Base-by-base conservation (phyloP, 2,888 invertebrate species). In the Acrobasis consociella region DNA sequence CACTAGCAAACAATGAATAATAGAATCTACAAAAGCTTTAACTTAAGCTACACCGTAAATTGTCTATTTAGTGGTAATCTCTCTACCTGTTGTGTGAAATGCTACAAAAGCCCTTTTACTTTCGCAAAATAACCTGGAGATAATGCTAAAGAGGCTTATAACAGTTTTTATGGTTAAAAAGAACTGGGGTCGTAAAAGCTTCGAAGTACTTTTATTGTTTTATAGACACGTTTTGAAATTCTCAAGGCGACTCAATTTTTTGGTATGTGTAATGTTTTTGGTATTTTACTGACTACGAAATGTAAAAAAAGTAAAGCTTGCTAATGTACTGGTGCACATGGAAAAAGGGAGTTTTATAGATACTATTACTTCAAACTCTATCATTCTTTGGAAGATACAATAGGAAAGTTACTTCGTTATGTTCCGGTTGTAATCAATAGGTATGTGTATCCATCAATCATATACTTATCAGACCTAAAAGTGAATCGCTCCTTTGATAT, bases 101-200 rank as follows among this genome's bases (percentile, higher is more conserved):
- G 15, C 39, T 16, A 39, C 39, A 55, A 55, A 55, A 39, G 16
- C 55, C 56, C 42, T 56, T 56, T 56, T 56, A 56, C 56, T 56
- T 56, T 56, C 56, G 42, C 39, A 46, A 42, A 56, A 46, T 22
- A 56, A 16, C 46, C 42, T 46, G 17, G 8, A 56, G 42, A 16
- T 39, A 55, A 55, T 39, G 38, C 13, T 55, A 55, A 55, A 55
- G 37, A n/a, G 53, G 53, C 53, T 53, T 53, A 53, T 53, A 53
- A 55, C 55, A 55, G 55, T 55, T 56, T 56, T 56, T 56, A 42
- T 56, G 56, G 16, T 37, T 56, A 16, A 56, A 22, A 42, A 56
- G 42, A 17, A 56, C 56, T 42, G 56, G 17, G 15, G 15, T 56
- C 46, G 56, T 56, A 38, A 56, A 46, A 22, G 22, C 22, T 17